phyloP scores from a whole-genome alignment of 2,113 vertebrate genomes.

The Bubo scandiacus region DNA sequence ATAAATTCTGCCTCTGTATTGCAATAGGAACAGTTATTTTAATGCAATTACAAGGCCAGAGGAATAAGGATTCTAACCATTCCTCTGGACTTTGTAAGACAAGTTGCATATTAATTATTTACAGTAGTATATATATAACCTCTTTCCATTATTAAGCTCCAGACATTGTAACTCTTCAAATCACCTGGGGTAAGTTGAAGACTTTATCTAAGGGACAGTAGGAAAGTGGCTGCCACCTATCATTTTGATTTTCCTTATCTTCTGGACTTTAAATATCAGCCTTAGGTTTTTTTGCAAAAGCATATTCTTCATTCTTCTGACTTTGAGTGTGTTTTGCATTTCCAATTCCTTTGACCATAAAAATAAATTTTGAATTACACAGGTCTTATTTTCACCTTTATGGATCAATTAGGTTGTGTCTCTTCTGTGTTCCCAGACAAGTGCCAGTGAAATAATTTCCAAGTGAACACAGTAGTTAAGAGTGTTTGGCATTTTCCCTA shows the following conservation, averaged over 20 bases:
- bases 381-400: constrained; percentile 59
- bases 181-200: not conserved
- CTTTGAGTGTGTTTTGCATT: not conserved
- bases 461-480: not conserved
- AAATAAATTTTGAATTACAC: constrained; percentile 31
- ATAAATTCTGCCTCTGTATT: not conserved
- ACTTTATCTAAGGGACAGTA: not conserved
- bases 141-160: not conserved
- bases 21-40: not conserved
- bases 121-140: not conserved
- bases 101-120: not conserved
- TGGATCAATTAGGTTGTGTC: constrained; percentile 40
- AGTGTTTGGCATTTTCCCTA: constrained; percentile 1
- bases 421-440: constrained; percentile 23
- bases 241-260: not conserved
- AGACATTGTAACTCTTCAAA: not conserved
- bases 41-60: not conserved
- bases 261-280: not conserved
- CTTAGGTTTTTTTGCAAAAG: not conserved
- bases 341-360: constrained; percentile 25
- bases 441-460: constrained; percentile 42
- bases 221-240: not conserved
- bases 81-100: not conserved
- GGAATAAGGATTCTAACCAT: not conserved
- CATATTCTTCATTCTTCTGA: not conserved